Evolutionary conservation across 2,113 vertebrate genomes (phyloP).

Genomic region (Carlito syrichta): DNA sequence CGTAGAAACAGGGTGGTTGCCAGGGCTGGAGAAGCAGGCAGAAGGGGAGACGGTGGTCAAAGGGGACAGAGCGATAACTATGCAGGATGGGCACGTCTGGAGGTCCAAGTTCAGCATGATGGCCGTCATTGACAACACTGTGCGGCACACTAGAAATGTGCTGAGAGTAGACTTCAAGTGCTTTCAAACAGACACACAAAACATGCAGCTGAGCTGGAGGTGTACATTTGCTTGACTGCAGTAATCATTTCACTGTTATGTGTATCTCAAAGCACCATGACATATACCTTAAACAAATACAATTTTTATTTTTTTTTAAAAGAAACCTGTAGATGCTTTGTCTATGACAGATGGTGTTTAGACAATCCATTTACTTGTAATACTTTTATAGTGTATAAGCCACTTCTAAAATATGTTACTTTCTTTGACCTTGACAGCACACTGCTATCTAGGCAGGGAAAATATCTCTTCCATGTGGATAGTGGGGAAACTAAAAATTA

Average conservation of each 20-base stretch:
- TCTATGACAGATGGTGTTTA: not conserved
- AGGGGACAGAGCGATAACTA: not conserved
- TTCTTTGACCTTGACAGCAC: not conserved
- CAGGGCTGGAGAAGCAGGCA: not conserved
- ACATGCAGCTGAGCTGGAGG: not conserved
- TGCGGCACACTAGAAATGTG: not conserved
- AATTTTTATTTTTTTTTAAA: not conserved
- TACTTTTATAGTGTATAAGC: not conserved
- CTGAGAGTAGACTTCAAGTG: not conserved
- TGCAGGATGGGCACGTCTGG: not conserved
- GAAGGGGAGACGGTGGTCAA: not conserved
- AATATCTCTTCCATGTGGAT: not conserved
- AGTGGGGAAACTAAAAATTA: constrained; percentile 23
- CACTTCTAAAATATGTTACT: not conserved
- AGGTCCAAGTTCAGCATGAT: not conserved
- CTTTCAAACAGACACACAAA: not conserved
- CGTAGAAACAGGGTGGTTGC: not conserved
- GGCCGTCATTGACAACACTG: too few relatives aligned
- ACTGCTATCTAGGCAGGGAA: not conserved
- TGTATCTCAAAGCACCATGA: not conserved
- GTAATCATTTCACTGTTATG: not conserved
- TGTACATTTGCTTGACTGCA: not conserved
- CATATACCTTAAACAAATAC: not conserved
- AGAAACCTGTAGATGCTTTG: not conserved
- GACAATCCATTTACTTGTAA: not conserved